A percentile compares a stretch with the other conserved stretches of the same genome.
Evolutionary conservation across 2,113 vertebrate species (phyloP).

Genomic region (Polypterus bichir): DNA sequence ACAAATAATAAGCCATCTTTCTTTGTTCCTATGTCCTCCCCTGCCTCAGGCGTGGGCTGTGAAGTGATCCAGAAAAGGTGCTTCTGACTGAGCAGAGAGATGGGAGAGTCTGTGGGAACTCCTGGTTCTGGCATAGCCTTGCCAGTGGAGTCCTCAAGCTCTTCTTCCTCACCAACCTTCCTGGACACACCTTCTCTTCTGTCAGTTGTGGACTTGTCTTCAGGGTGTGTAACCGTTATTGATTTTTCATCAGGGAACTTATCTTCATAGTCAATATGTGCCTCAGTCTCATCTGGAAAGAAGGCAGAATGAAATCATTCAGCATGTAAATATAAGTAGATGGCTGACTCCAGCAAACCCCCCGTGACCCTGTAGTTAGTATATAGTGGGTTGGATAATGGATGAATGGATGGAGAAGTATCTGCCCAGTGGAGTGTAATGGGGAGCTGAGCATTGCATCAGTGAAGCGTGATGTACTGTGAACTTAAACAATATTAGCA

Average conservation of each 20-base stretch:
- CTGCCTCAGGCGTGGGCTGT: slow-evolving; percentile 53
- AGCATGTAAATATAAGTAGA: too few relatives aligned
- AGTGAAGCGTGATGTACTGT: too few relatives aligned
- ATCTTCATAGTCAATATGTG: slow-evolving; percentile 82
- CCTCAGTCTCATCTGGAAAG: slow-evolving; percentile 56
- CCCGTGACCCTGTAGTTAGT: too few relatives aligned
- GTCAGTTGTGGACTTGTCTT: slow-evolving; percentile 18
- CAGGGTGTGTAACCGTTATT: slow-evolving; percentile 35
- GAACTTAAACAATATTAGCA: too few relatives aligned
- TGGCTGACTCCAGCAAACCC: too few relatives aligned
- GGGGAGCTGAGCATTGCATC: too few relatives aligned
- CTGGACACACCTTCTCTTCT: slow-evolving; percentile 20
- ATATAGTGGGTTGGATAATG: too few relatives aligned
- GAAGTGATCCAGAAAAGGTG: slow-evolving; percentile 76
- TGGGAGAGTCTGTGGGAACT: slow-evolving; percentile 49
- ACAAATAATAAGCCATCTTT: slow-evolving; percentile 22
- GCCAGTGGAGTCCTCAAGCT: slow-evolving; percentile 14
- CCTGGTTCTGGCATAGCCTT: slow-evolving; percentile 17
- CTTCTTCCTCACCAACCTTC: slow-evolving; percentile 28
- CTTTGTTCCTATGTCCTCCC: slow-evolving; percentile 28
- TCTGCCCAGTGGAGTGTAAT: too few relatives aligned
- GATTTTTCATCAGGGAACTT: slow-evolving; percentile 65
- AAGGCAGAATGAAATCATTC: not conserved
- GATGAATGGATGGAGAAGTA: too few relatives aligned
- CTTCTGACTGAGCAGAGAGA: slow-evolving; percentile 67